A percentile compares a stretch with the other conserved stretches of the same genome.
Conservation (phyloP, 2,888 invertebrate genomes). For the Noctua fimbriata region DNA sequence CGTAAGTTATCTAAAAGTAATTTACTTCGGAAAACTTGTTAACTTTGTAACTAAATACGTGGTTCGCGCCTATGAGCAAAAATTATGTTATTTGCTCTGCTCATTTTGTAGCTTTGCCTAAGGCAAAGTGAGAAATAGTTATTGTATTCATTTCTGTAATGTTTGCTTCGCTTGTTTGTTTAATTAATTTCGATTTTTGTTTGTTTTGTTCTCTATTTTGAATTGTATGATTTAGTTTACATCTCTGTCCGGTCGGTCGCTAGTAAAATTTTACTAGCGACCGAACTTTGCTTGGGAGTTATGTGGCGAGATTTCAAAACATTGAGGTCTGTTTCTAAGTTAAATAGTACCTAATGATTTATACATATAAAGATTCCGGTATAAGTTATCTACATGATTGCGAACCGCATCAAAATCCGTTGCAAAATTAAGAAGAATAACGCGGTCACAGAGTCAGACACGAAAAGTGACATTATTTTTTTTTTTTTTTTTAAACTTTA, state of each 20-base stretch:
- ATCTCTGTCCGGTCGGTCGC: background rate
- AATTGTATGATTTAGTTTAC: background rate
- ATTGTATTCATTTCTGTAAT: background rate
- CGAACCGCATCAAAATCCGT: background rate
- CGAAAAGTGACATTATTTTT: too few relatives aligned
- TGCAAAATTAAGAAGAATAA: background rate
- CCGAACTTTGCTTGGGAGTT: background rate
- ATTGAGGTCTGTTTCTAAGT: background rate
- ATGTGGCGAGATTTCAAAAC: background rate
- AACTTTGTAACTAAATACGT: constrained; percentile 54
- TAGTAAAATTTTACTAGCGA: background rate
- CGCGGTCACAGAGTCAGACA: background rate
- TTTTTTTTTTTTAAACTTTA: too few relatives aligned
- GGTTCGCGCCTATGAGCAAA: constrained; percentile 24
- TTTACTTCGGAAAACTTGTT: constrained; percentile 49
- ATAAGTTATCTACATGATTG: background rate
- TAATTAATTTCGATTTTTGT: constrained; percentile 6
- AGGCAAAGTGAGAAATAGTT: background rate
- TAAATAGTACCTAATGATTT: background rate
- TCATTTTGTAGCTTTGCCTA: background rate
- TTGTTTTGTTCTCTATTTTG: background rate
- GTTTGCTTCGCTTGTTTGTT: background rate
- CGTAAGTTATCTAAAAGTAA: constrained; percentile 55
- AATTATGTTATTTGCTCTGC: constrained; percentile 6
- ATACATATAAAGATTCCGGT: background rate